Evolutionary conservation across 2,797 vertebrate genomes (phyloP).

Genomic region (Chanos chanos): DNA sequence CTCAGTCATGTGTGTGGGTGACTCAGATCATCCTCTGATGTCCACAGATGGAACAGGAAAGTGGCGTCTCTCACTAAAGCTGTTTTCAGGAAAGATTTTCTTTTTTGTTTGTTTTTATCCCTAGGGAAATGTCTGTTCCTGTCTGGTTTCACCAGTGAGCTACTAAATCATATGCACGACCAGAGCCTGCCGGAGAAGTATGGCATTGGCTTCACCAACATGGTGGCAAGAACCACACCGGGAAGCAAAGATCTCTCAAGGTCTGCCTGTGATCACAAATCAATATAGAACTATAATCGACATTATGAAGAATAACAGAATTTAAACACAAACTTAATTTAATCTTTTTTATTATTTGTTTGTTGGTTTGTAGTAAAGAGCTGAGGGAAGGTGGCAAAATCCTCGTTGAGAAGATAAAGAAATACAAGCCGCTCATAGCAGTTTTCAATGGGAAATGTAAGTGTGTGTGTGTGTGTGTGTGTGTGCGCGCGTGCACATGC

Average conservation of each 20-base stretch:
- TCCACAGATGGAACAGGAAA: too few species aligned
- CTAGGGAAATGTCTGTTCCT: slow-evolving; percentile 97
- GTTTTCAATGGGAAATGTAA: slow-evolving; percentile 93
- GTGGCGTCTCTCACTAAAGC: too few species aligned
- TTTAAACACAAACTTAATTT: not conserved
- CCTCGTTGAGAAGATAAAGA: slow-evolving; percentile 93
- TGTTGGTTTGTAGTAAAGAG: slow-evolving; percentile 82
- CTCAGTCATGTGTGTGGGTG: too few species aligned
- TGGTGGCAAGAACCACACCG: slow-evolving; percentile 94
- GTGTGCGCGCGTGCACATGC: too few species aligned
- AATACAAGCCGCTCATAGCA: slow-evolving; percentile 93
- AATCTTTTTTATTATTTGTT: not conserved
- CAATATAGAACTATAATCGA: not conserved
- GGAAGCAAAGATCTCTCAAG: slow-evolving; percentile 96
- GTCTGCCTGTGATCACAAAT: slow-evolving; percentile 61
- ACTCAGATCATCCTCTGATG: too few species aligned
- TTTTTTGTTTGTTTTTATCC: slow-evolving; percentile 32
- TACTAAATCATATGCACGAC: slow-evolving; percentile 90
- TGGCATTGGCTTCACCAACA: slow-evolving; percentile 97
- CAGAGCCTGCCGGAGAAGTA: slow-evolving; percentile 86
- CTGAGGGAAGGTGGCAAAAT: slow-evolving; percentile 95
- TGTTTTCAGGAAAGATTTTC: too few species aligned
- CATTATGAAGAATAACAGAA: not conserved
- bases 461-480: too few species aligned
- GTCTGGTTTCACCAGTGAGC: slow-evolving; percentile 91